Base-by-base conservation (phyloP, 2,888 invertebrate species). In the Scaptomyza flava region DNA sequence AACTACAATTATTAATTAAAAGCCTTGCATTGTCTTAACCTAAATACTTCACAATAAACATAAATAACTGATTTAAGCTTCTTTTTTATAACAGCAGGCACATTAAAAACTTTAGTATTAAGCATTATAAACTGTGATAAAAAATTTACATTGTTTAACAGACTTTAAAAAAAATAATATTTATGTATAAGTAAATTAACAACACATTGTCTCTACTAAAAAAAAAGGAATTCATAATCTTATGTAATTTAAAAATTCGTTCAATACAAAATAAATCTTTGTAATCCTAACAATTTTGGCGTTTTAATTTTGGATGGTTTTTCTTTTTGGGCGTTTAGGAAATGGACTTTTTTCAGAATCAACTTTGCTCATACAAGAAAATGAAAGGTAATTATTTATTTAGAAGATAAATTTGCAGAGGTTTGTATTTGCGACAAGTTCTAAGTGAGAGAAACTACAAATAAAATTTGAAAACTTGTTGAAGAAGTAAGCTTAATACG, bases 91-190 rank as follows among this genome's bases (percentile, higher is more conserved):
- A 65, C 43, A 62, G 51, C 54, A 56, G 51, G 59, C 78, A 73
- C 59, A 67, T 34, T 57, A 17, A 17, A 17, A 41, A 17, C 17
- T 6, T 57, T 88, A 86, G 71, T 46, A 23, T 60, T 87, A 87
- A 87, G 87, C 41, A 77, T 79, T 86, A 67, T 83, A 86, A 89
- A 76, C 87, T 87, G 87, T 87, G 87, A 87, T 87, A 87, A 85
- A 69, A 38, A 38, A 38, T 87, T 89, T 87, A 76, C 86, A 87
- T 89, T 85, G 79, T 89, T 82, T 87, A 76, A 75, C 80, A 87
- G 75, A 75, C 83, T 86, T 76, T 59, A 79, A 75, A 72, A 17
- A 36, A 36, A 36, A 36, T 33, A 33, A 31, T 31, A 31, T 9
- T 0, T 12, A 12, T 36, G 7, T 65, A 78, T 65, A 72, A 66